Evolutionary conservation across 1,140 invertebrate genomes (phyloP).

Genomic region (Sycophaga agraensis): DNA sequence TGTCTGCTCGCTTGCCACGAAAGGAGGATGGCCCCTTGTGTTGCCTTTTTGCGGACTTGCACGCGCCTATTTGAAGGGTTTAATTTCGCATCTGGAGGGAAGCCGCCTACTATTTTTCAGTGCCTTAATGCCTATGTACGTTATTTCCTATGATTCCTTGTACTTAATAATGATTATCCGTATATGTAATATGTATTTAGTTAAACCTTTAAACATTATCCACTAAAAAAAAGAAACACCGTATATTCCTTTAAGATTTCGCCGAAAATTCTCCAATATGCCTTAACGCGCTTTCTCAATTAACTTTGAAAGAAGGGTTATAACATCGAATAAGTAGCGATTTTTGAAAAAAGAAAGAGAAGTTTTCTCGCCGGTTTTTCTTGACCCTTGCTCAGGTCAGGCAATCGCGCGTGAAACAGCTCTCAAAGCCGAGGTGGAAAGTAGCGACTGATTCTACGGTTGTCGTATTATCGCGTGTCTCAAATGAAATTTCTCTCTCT

Average conservation of each 20-base stretch:
- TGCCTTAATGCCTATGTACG: constrained; percentile 52
- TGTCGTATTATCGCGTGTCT: no score
- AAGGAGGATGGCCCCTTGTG: neutral
- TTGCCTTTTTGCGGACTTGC: constrained; percentile 10
- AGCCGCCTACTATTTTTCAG: constrained; percentile 44
- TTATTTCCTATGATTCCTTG: constrained; percentile 52
- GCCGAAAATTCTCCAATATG: constrained; percentile 32
- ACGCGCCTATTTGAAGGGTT: constrained; percentile 22
- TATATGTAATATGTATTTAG: constrained; percentile 54
- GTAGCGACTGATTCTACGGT: no score
- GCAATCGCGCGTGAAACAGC: no score
- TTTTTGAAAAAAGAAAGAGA: constrained; percentile 15
- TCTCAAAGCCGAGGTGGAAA: no score
- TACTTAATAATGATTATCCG: constrained; percentile 57
- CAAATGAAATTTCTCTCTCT: constrained; percentile 4
- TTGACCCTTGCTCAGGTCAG: neutral
- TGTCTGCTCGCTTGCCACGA: neutral
- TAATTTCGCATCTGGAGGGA: constrained; percentile 47
- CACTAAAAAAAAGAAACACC: constrained; percentile 52
- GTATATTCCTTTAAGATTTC: constrained; percentile 38
- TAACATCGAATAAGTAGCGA: constrained; percentile 18
- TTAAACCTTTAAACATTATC: constrained; percentile 56
- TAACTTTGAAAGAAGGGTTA: constrained; percentile 24
- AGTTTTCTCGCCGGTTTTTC: neutral
- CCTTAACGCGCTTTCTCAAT: constrained; percentile 15